Evolutionary conservation across 2,797 vertebrate species (phyloP).

Genomic region (Streptopelia turtur): DNA sequence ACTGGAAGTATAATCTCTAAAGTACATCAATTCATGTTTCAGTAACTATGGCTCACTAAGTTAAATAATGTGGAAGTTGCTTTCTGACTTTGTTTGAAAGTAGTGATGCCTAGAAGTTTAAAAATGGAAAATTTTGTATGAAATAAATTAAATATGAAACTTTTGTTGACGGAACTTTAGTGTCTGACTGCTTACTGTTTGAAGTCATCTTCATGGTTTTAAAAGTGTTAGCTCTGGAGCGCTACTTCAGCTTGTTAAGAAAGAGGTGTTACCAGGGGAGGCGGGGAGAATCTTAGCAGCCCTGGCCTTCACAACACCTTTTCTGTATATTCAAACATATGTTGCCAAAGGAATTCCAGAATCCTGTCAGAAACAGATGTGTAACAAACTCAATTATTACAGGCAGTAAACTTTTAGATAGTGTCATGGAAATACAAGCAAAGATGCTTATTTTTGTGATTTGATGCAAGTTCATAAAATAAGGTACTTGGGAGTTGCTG

Average conservation of each 20-base stretch:
- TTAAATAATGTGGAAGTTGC: conserved; percentile 53
- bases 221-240: background rate
- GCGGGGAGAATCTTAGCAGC: background rate
- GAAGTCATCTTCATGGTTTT: conserved; percentile 37
- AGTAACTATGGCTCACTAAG: conserved; percentile 62
- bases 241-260: background rate
- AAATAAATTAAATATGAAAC: conserved; percentile 75
- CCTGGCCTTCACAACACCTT: background rate
- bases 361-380: background rate
- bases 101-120: conserved; percentile 65
- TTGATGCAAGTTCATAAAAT: background rate
- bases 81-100: conserved; percentile 70
- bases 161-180: conserved; percentile 71
- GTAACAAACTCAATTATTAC: background rate
- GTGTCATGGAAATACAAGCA: background rate
- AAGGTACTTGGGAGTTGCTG: background rate
- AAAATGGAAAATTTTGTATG: conserved; percentile 64
- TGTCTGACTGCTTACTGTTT: conserved; percentile 72
- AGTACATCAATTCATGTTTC: conserved; percentile 63
- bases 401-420: background rate
- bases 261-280: background rate
- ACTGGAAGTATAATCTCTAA: conserved; percentile 65
- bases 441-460: background rate
- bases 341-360: background rate
- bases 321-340: background rate